Conservation (phyloP, 2,113 vertebrate species). For the Corapipo altera region DNA sequence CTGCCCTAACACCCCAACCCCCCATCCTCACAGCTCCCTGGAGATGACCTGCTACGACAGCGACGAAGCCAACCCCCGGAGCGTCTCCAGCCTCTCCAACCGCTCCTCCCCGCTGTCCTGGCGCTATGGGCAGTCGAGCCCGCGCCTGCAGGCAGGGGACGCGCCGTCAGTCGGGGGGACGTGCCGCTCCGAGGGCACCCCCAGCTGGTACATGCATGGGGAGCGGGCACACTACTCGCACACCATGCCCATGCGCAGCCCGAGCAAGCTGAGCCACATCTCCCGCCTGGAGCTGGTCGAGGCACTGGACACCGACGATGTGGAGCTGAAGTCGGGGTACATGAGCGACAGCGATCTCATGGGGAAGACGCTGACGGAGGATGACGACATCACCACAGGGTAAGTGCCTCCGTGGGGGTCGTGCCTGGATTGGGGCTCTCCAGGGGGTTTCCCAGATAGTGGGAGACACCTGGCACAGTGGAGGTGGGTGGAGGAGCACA, state of each 20-base stretch:
- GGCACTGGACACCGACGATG: conserved; percentile 77
- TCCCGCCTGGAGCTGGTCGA: conserved; percentile 89
- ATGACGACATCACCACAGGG: conserved; percentile 92
- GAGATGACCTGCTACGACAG: conserved; percentile 92
- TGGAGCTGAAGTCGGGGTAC: conserved; percentile 90
- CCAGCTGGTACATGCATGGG: conserved; percentile 76
- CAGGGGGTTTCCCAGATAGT: neutral
- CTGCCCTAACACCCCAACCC: neutral
- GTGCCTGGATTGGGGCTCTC: rapidly evolving
- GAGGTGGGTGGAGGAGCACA: neutral
- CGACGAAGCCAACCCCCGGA: conserved; percentile 88
- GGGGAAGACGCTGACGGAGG: conserved; percentile 84
- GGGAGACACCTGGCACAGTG: neutral
- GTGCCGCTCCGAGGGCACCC: conserved; percentile 78
- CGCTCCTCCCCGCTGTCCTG: conserved; percentile 93
- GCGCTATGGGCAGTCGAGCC: conserved; percentile 94
- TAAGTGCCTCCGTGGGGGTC: neutral
- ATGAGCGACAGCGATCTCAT: conserved; percentile 86
- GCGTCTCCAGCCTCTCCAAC: conserved; percentile 90
- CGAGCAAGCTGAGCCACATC: conserved; percentile 85
- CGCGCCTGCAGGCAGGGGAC: conserved; percentile 90
- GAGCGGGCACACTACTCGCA: conserved; percentile 85
- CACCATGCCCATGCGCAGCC: conserved; percentile 89
- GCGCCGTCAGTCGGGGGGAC: conserved; percentile 88
- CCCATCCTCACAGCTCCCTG: conserved; percentile 75